Evolutionary conservation across 1,140 invertebrate species (phyloP).

Genomic region (Akabosia matsudoensis): DNA sequence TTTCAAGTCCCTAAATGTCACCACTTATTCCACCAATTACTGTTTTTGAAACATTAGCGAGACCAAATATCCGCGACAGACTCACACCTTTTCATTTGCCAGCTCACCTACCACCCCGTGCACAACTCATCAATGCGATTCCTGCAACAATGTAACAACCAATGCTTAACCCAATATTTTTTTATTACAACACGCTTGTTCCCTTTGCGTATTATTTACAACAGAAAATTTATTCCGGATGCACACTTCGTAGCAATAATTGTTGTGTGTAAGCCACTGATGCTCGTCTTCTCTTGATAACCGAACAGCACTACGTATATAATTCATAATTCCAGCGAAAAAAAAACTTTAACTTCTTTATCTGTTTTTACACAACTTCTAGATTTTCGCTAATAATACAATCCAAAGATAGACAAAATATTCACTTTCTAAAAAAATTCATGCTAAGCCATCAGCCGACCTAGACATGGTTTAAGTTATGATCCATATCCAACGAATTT

Average conservation of each 20-base stretch:
- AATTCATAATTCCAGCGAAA: constrained; percentile 12
- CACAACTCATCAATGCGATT: too few species aligned
- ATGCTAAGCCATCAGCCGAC: constrained; percentile 8
- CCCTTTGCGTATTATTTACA: too few species aligned
- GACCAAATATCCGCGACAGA: too few species aligned
- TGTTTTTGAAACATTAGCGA: too few species aligned
- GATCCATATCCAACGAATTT: constrained; percentile 15
- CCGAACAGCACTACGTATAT: neutral
- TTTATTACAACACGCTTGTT: too few species aligned
- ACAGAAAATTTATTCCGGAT: too few species aligned
- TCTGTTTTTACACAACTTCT: neutral
- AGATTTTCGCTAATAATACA: too few species aligned
- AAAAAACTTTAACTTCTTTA: neutral
- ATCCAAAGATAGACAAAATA: too few species aligned
- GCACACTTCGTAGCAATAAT: neutral
- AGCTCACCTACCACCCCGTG: too few species aligned
- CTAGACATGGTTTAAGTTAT: constrained; percentile 20
- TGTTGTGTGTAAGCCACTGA: neutral
- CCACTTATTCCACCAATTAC: neutral
- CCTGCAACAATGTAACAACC: too few species aligned
- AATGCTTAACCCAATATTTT: too few species aligned
- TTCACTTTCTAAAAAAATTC: constrained; percentile 11
- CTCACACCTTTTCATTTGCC: too few species aligned
- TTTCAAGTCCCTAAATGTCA: neutral
- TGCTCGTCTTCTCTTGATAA: neutral